Evolutionary conservation across 2,888 invertebrate species (phyloP).

Genomic region (Isotomurus palustris): DNA sequence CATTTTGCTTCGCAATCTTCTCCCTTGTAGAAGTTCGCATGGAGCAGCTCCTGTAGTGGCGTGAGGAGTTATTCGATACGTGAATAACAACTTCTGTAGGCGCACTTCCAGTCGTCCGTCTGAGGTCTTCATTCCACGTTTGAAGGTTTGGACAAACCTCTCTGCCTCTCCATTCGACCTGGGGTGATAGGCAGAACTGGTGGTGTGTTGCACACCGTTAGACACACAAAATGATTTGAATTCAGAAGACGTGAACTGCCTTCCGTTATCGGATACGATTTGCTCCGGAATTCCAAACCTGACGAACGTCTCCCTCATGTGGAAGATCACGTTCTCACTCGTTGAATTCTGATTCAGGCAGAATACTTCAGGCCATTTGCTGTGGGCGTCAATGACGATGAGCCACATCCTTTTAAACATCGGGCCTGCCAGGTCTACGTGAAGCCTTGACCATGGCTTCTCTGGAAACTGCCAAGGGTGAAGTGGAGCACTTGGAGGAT

Average conservation of each 20-base stretch:
- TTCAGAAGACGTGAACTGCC: slow-evolving; percentile 18
- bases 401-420: slow-evolving; percentile 17
- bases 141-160: slow-evolving; percentile 22
- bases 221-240: slow-evolving; percentile 15
- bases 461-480: slow-evolving; percentile 27
- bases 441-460: slow-evolving; percentile 17
- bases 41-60: slow-evolving; percentile 17
- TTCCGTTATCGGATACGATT: slow-evolving; percentile 22
- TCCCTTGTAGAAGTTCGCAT: slow-evolving; percentile 9
- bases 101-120: not conserved
- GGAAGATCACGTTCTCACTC: slow-evolving; percentile 3
- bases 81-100: too few species aligned
- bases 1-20: slow-evolving; percentile 4
- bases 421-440: slow-evolving; percentile 25
- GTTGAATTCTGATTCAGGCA: slow-evolving; percentile 12
- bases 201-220: slow-evolving; percentile 13
- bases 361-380: slow-evolving; percentile 32
- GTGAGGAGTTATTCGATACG: slow-evolving; percentile 11
- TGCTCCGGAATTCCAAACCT: slow-evolving; percentile 23
- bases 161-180: slow-evolving; percentile 24
- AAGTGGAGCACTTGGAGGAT: slow-evolving; percentile 8
- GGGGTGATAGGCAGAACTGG: slow-evolving; percentile 20
- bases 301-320: slow-evolving; percentile 10
- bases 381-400: slow-evolving; percentile 19
- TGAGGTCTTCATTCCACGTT: slow-evolving; percentile 6